A percentile compares a stretch with the other conserved stretches of the same genome.
Evolutionary conservation across 2,113 vertebrate genomes (phyloP).

Genomic region (Carassius carassius): DNA sequence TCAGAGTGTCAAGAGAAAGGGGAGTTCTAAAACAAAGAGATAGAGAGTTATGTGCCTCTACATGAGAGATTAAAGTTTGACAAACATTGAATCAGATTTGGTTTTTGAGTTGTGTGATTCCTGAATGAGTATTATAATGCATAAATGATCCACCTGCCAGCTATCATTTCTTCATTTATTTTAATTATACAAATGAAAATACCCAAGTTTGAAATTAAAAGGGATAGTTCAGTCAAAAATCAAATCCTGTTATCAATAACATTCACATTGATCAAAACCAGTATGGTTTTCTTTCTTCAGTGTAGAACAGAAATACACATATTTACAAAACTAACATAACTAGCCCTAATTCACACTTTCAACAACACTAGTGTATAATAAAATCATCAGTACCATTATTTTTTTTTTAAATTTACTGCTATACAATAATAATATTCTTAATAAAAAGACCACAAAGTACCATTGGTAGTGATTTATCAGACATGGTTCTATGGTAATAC

Average conservation of each 20-base stretch:
- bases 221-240: slow-evolving; percentile 6
- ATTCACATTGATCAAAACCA: not conserved
- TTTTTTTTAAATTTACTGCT: no score
- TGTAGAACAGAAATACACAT: not conserved
- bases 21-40: not conserved
- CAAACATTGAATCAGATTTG: not conserved
- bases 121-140: slow-evolving; percentile 21
- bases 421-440: no score
- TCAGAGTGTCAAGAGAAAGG: not conserved
- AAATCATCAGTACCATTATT: no score
- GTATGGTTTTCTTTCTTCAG: not conserved
- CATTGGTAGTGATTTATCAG: not conserved
- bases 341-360: not conserved
- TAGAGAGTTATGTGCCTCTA: not conserved
- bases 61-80: not conserved
- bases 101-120: not conserved
- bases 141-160: slow-evolving; percentile 23
- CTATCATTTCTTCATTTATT: not conserved
- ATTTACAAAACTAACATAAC: not conserved
- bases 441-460: no score
- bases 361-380: not conserved
- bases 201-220: slow-evolving; percentile 4
- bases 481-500: no score
- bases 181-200: slow-evolving; percentile 22
- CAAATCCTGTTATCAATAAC: not conserved